Conservation (phyloP, 2,113 vertebrate species). For the Urocitellus parryii region DNA sequence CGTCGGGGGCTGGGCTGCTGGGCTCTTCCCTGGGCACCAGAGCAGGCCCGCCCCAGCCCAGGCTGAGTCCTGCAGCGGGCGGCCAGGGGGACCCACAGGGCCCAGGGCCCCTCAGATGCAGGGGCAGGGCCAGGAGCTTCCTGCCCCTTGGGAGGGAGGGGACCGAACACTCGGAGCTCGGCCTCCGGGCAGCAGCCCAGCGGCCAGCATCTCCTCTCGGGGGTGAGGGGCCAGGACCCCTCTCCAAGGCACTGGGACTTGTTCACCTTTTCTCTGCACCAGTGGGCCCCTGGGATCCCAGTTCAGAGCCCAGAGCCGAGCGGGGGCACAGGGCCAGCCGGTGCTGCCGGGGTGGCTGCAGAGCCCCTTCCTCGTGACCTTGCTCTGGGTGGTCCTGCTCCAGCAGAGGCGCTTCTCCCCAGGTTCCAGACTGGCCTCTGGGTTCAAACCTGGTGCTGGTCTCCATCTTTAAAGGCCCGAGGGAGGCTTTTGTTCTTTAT, state of each 20-base stretch:
- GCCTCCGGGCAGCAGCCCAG: background rate
- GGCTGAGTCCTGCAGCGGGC: rapidly evolving
- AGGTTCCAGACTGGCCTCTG: background rate
- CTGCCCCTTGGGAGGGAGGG: background rate
- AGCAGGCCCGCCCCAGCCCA: too few species aligned
- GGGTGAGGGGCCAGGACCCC: too few species aligned
- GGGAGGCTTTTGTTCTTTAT: background rate
- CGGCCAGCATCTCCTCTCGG: background rate
- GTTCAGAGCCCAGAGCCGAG: background rate
- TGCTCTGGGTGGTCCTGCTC: rapidly evolving
- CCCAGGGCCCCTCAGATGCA: too few species aligned
- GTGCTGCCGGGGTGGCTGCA: rapidly evolving
- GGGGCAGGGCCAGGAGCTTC: background rate
- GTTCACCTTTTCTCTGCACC: background rate
- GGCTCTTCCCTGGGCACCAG: too few species aligned
- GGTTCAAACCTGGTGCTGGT: background rate
- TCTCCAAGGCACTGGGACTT: background rate
- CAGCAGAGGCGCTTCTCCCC: background rate
- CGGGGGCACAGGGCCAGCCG: rapidly evolving
- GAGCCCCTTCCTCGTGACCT: rapidly evolving
- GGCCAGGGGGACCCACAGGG: too few species aligned
- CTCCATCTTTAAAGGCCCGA: background rate
- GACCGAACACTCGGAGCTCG: background rate
- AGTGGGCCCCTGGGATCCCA: background rate
- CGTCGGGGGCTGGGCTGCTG: too few species aligned